Conservation (phyloP, 2,797 vertebrate genomes). For the Gymnothorax reevesii region DNA sequence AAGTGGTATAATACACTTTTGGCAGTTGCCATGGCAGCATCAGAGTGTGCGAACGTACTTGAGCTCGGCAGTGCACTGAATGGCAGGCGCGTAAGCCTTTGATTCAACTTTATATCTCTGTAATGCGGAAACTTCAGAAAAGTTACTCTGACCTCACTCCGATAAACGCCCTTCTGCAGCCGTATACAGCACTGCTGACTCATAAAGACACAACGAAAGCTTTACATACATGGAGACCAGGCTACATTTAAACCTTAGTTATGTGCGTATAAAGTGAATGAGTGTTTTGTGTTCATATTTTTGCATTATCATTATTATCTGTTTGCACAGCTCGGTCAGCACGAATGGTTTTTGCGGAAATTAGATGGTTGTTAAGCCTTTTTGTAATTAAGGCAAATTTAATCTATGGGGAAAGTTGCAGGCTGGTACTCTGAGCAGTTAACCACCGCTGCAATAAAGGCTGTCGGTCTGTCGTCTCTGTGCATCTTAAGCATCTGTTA, state of each 20-base stretch:
- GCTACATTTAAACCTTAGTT: not conserved
- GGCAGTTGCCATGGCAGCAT: conserved; percentile 5
- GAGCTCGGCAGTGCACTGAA: not conserved
- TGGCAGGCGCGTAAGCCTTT: not conserved
- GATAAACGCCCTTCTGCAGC: not conserved
- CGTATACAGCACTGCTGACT: not conserved
- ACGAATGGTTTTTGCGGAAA: not conserved
- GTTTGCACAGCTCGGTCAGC: not conserved
- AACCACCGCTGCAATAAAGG: not conserved
- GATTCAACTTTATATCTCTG: not conserved
- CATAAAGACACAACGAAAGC: not conserved
- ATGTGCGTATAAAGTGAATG: not conserved
- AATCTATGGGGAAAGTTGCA: not conserved
- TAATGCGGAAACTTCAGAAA: conserved; percentile 2
- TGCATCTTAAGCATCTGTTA: not conserved
- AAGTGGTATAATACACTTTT: not conserved
- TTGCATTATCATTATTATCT: not conserved
- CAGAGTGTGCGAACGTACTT: not conserved
- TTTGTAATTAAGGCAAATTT: not conserved
- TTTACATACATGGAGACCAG: not conserved
- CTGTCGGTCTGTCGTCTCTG: not conserved
- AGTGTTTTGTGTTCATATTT: not conserved
- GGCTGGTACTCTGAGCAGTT: not conserved
- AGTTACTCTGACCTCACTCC: not conserved
- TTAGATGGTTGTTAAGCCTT: not conserved